Conservation (phyloP, 2,113 vertebrate species). For the Choloepus hoffmanni region DNA sequence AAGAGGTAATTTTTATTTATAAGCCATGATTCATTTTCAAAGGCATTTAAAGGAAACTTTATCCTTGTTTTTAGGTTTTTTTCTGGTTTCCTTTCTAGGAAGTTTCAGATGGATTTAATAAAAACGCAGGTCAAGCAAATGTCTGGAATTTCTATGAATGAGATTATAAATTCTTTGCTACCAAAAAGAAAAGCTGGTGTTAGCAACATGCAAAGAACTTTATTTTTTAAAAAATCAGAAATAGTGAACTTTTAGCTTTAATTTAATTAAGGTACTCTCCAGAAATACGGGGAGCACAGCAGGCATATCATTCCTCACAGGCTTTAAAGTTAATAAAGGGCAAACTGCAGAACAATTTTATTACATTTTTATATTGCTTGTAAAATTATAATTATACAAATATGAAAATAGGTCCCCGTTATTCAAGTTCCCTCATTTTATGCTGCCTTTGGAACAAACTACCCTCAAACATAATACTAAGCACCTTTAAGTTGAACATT, state of each 20-base stretch:
- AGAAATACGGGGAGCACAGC: neutral
- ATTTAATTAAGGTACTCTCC: neutral
- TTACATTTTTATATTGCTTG: slow-evolving; percentile 24
- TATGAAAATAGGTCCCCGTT: neutral
- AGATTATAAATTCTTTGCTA: neutral
- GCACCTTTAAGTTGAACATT: neutral
- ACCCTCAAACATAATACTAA: neutral
- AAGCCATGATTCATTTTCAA: slow-evolving; percentile 25
- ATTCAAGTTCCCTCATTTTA: neutral
- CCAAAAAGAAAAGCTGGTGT: slow-evolving; percentile 15
- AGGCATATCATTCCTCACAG: neutral
- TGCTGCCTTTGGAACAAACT: neutral
- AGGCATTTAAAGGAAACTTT: slow-evolving; percentile 46
- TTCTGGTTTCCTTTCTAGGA: neutral
- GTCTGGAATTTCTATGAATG: slow-evolving; percentile 4
- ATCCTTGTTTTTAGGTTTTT: neutral
- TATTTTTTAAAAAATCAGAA: slow-evolving; percentile 18
- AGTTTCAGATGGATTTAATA: slow-evolving; percentile 45
- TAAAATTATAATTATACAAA: slow-evolving; percentile 58
- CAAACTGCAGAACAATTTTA: slow-evolving; percentile 31
- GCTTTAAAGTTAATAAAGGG: slow-evolving; percentile 55
- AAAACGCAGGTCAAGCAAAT: neutral
- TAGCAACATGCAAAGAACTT: neutral
- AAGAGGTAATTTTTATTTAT: slow-evolving; percentile 22
- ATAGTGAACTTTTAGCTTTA: neutral